Evolutionary conservation across 2,888 invertebrate species (phyloP).

Genomic region (Orthonevra nobilis): DNA sequence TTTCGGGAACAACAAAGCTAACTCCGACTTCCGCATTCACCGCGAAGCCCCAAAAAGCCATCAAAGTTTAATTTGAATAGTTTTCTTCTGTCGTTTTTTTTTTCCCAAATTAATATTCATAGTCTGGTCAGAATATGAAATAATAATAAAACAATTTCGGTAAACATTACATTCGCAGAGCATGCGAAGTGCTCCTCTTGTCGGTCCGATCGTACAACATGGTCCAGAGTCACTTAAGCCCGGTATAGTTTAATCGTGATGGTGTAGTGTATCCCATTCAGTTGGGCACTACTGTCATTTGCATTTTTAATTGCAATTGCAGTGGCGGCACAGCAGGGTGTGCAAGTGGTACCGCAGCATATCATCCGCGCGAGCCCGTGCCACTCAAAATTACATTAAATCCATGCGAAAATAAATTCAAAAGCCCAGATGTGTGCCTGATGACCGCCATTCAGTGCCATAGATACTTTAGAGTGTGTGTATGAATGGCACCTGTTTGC

Average conservation of each 20-base stretch:
- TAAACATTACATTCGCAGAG: conserved; percentile 51
- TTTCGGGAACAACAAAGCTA: conserved; percentile 30
- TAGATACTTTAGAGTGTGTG: conserved; percentile 21
- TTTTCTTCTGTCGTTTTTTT: no score
- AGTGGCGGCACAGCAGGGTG: conserved; percentile 6
- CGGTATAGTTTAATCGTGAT: conserved; percentile 27
- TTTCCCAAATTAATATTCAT: conserved; percentile 65
- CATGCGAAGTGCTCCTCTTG: neutral
- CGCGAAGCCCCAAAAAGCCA: neutral
- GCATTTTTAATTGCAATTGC: conserved; percentile 67
- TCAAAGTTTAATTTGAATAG: conserved; percentile 19
- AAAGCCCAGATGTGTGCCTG: conserved; percentile 51
- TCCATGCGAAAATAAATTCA: conserved; percentile 55
- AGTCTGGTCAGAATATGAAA: conserved; percentile 54
- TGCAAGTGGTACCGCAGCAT: conserved; percentile 11
- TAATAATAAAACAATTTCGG: conserved; percentile 66
- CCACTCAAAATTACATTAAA: conserved; percentile 62
- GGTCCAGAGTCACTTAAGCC: neutral
- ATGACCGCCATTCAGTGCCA: conserved; percentile 54
- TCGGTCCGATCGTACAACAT: neutral
- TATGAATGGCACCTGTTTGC: conserved; percentile 64
- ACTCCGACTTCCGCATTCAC: neutral
- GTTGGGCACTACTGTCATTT: conserved; percentile 37
- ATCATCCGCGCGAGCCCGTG: conserved; percentile 32
- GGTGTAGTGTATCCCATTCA: neutral